Percentiles rank a stretch among this genome's conserved stretches.
These are phyloP conservation scores for Ferdinandea cuprea DNA, from an alignment of 2,888 invertebrate species.

Conservation along the genomic window DNA sequence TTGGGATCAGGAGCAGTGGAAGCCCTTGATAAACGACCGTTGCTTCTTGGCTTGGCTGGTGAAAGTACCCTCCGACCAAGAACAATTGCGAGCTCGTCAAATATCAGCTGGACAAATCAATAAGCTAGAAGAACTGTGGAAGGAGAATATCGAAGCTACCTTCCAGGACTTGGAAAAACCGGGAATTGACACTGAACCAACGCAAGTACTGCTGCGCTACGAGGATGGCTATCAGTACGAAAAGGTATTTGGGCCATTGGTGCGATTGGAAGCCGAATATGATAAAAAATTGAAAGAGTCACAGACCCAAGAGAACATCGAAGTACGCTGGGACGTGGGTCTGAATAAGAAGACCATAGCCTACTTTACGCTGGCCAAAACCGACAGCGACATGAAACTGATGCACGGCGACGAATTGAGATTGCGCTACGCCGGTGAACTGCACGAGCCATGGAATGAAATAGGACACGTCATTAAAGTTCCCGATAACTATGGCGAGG, in stretches of 20 bases:
- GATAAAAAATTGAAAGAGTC: conserved; percentile 98
- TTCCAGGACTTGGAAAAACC: conserved; percentile 99
- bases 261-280: conserved; percentile 98
- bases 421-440: conserved; percentile 95
- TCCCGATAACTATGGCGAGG: conserved; percentile 98
- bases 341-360: conserved; percentile 99
- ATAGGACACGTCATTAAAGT: conserved; percentile 99
- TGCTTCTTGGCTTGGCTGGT: conserved; percentile 98
- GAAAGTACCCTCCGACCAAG: conserved; percentile 98
- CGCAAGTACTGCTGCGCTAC: conserved; percentile 90
- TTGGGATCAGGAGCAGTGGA: conserved; percentile 99
- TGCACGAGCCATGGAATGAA: conserved; percentile 98
- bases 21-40: conserved; percentile 97
- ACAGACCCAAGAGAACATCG: conserved; percentile 98
- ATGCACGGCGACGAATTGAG: conserved; percentile 99
- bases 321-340: conserved; percentile 99
- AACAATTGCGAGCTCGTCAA: conserved; percentile 97
- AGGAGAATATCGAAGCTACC: conserved; percentile 98
- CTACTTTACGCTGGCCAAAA: conserved; percentile 98
- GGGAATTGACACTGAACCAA: conserved; percentile 98
- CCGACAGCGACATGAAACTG: conserved; percentile 98
- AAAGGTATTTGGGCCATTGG: conserved; percentile 98
- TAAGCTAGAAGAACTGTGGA: conserved; percentile 99
- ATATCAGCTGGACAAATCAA: conserved; percentile 99
- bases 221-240: conserved; percentile 99